Evolutionary conservation across 2,888 invertebrate species (phyloP).

Genomic region (Dioctria linearis): DNA sequence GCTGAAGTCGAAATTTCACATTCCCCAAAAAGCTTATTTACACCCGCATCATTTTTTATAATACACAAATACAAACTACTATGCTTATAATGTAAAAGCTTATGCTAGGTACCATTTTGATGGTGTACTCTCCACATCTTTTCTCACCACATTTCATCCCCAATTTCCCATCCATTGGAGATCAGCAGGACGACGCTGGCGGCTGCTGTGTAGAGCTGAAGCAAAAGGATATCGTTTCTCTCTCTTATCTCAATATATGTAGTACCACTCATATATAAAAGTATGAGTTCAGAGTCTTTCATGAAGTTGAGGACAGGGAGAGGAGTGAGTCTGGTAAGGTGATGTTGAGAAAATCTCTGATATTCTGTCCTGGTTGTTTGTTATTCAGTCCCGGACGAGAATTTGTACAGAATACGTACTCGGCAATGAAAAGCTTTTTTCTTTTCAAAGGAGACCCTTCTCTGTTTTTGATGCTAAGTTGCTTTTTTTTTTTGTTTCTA

Average conservation of each 20-base stretch:
- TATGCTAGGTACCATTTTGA: too few species aligned
- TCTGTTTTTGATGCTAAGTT: constrained; percentile 15
- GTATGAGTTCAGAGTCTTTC: too few species aligned
- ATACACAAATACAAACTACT: too few species aligned
- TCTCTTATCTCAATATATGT: constrained; percentile 33
- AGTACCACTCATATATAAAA: background rate
- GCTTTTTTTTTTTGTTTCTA: background rate
- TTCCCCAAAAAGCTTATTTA: too few species aligned
- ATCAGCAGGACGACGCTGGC: background rate
- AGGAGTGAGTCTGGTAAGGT: background rate
- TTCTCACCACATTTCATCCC: constrained; percentile 40
- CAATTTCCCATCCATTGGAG: constrained; percentile 39
- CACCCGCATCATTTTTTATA: too few species aligned
- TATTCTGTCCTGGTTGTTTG: constrained; percentile 43
- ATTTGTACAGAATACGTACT: constrained; percentile 65
- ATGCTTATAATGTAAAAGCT: too few species aligned
- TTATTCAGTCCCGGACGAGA: constrained; percentile 69
- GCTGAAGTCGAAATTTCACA: too few species aligned
- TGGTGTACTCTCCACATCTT: constrained; percentile 2
- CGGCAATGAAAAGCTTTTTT: constrained; percentile 37
- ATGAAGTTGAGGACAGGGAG: background rate
- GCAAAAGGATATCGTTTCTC: constrained; percentile 37
- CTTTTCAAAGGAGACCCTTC: background rate
- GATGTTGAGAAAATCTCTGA: constrained; percentile 46
- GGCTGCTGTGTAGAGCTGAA: constrained; percentile 25